These are phyloP conservation scores for Hemicordylus capensis DNA, from an alignment of 2,113 vertebrate genomes.

Conservation along the genomic window DNA sequence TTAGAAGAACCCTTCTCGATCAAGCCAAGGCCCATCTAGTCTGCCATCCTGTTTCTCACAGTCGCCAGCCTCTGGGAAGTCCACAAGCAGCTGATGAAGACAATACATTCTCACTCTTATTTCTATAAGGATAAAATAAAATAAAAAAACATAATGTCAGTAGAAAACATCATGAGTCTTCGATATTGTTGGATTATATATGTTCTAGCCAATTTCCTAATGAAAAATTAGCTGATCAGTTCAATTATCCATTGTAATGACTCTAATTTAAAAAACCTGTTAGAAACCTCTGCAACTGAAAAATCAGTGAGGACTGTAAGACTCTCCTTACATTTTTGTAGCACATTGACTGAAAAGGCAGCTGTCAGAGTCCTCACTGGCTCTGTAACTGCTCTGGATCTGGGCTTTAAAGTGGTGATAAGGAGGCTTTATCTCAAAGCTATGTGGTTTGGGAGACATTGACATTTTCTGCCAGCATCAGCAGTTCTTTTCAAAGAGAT, in stretches of 20 bases:
- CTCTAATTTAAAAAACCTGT: background rate
- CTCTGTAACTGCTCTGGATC: background rate
- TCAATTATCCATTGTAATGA: background rate
- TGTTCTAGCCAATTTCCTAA: background rate
- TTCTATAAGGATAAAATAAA: background rate
- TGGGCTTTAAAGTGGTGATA: rapidly evolving
- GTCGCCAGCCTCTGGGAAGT: too few relatives aligned
- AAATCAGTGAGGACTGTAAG: background rate
- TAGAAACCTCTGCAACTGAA: constrained; percentile 14
- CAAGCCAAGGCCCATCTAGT: too few relatives aligned
- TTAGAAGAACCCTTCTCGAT: too few relatives aligned
- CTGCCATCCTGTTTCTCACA: too few relatives aligned
- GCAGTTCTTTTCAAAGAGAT: constrained; percentile 30
- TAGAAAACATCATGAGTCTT: rapidly evolving
- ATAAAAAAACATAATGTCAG: background rate
- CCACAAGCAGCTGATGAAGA: too few relatives aligned
- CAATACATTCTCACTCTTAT: too few relatives aligned
- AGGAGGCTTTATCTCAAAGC: constrained; percentile 14
- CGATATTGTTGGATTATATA: constrained; percentile 1
- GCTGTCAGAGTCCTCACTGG: background rate
- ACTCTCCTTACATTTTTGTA: background rate
- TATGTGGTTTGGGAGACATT: background rate
- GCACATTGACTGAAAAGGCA: background rate
- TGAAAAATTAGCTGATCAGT: background rate
- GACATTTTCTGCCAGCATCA: constrained; percentile 19